phyloP scores from a whole-genome alignment of 2,113 vertebrate species.

The Otolemur garnettii region DNA sequence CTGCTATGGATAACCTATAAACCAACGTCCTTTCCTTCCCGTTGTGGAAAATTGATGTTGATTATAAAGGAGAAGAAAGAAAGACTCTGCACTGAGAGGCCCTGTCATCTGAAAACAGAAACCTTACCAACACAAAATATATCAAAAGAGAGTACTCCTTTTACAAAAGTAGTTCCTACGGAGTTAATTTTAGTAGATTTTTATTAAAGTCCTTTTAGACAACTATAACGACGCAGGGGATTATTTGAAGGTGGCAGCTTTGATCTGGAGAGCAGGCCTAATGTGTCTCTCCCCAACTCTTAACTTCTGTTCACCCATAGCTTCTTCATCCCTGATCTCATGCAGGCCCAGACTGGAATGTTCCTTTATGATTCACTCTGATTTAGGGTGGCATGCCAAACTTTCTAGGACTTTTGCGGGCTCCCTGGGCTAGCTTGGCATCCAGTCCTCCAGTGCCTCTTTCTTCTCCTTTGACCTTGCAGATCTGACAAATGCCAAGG shows the following conservation, averaged over 20 bases:
- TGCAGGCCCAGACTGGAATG: conserved; percentile 1
- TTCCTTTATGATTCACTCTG: conserved; percentile 52
- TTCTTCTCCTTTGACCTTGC: conserved; percentile 55
- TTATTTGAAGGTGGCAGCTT: background rate
- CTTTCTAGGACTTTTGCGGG: conserved; percentile 73
- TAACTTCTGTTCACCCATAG: background rate
- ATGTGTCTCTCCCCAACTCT: background rate
- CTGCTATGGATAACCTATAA: background rate
- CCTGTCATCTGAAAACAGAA: background rate
- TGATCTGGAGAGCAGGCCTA: background rate
- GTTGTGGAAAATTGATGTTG: background rate
- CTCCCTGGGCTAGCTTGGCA: conserved; percentile 26
- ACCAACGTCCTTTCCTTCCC: background rate
- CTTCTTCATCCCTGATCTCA: background rate
- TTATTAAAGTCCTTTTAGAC: conserved; percentile 34
- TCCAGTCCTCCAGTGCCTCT: conserved; percentile 33
- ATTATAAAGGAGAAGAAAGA: background rate
- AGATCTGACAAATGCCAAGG: conserved; percentile 74
- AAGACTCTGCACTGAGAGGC: background rate
- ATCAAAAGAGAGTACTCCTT: background rate
- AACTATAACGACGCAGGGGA: background rate
- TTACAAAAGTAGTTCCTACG: background rate
- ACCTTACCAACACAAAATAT: background rate
- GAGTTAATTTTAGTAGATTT: background rate
- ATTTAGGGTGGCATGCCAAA: conserved; percentile 15